phyloP scores from a whole-genome alignment of 2,797 vertebrate genomes.

The Lindbergichthys nudifrons region DNA sequence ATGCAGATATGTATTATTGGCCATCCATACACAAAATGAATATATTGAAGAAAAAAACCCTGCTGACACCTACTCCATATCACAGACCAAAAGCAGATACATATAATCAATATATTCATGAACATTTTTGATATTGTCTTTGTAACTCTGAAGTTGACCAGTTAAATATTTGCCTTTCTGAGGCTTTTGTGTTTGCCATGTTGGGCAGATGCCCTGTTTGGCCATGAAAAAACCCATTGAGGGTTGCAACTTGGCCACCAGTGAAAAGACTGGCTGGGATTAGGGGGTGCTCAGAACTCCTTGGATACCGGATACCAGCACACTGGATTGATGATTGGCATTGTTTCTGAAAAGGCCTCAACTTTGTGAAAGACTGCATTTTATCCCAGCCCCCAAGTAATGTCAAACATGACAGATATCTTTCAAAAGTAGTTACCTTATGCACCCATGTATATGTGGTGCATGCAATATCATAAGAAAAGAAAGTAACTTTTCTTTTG shows the following conservation, averaged over 20 bases:
- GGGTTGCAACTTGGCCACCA: constrained; percentile 75
- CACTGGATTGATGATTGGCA: constrained; percentile 70
- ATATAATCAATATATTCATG: not conserved
- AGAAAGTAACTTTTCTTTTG: not conserved
- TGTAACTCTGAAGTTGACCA: constrained; percentile 48
- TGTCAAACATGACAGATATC: constrained; percentile 15
- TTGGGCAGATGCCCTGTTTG: constrained; percentile 74
- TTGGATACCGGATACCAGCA: constrained; percentile 76
- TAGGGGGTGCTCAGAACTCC: constrained; percentile 69
- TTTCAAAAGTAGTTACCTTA: constrained; percentile 7
- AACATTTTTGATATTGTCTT: constrained; percentile 18
- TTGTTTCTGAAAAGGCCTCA: constrained; percentile 56
- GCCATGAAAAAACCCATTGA: constrained; percentile 76
- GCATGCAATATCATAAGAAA: not conserved
- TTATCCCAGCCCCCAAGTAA: constrained; percentile 43
- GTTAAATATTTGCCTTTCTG: constrained; percentile 73
- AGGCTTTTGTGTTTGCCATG: constrained; percentile 63
- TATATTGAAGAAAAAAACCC: not conserved
- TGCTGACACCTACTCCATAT: not conserved
- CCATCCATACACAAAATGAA: not conserved
- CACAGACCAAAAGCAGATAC: not conserved
- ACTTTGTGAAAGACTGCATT: constrained; percentile 50
- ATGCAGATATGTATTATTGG: not conserved
- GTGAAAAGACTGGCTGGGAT: constrained; percentile 77
- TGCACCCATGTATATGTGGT: not conserved